A percentile compares a stretch with the other conserved stretches of the same genome.
phyloP scores from a whole-genome alignment of 2,888 invertebrate species.

The Ectemnius continuus region DNA sequence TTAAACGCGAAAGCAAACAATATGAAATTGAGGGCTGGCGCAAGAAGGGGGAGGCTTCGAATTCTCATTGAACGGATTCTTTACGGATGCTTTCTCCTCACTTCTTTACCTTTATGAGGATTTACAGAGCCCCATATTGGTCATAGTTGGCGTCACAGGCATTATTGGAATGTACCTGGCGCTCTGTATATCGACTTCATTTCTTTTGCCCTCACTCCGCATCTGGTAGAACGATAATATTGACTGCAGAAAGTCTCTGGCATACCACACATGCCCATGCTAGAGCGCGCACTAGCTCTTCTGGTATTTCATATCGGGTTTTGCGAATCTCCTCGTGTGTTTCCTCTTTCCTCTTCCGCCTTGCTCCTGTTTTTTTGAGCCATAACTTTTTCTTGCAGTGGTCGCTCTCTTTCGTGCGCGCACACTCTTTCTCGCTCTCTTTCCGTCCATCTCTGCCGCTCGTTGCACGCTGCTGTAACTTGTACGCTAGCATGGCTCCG shows the following conservation, averaged over 20 bases:
- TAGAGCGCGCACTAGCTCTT: slow-evolving; percentile 27
- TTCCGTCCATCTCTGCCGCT: too few relatives aligned
- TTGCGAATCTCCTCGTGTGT: slow-evolving; percentile 52
- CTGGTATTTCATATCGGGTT: slow-evolving; percentile 55
- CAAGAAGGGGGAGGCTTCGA: too few relatives aligned
- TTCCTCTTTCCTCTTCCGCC: slow-evolving; percentile 27
- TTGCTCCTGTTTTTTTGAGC: slow-evolving; percentile 41
- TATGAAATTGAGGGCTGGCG: too few relatives aligned
- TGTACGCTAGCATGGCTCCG: slow-evolving; percentile 15
- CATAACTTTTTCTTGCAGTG: slow-evolving; percentile 34
- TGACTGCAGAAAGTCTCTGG: slow-evolving; percentile 51
- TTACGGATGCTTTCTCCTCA: too few relatives aligned
- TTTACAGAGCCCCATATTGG: too few relatives aligned
- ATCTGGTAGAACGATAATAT: slow-evolving; percentile 58
- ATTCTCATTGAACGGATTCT: too few relatives aligned
- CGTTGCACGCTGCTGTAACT: slow-evolving; percentile 35
- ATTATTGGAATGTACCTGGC: slow-evolving; percentile 33
- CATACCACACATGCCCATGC: slow-evolving; percentile 30
- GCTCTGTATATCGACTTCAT: slow-evolving; percentile 47
- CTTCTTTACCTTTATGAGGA: too few relatives aligned
- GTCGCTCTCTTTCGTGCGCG: not conserved
- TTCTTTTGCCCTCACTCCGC: slow-evolving; percentile 47
- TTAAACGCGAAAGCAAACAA: too few relatives aligned
- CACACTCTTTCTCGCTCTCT: too few relatives aligned
- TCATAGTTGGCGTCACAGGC: slow-evolving; percentile 39